Base-by-base conservation (phyloP, 37 sponge, comb jelly and placozoan species). In the Halisarca cf. caerulea region DNA sequence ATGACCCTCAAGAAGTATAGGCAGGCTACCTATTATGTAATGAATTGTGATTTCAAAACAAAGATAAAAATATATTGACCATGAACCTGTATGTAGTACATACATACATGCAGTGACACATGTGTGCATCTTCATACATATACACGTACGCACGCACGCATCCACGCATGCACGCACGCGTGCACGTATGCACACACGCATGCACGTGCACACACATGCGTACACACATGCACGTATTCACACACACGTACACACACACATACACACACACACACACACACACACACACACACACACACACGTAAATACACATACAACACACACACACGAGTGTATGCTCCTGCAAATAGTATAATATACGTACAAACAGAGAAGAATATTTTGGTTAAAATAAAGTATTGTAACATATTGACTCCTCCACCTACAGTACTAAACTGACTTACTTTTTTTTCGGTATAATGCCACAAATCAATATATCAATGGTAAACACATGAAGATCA, bases 381-480 rank as follows among this genome's bases (percentile, higher is more conserved):
- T n/a, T n/a, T n/a, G n/a, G n/a, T n/a, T n/a, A n/a, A n/a, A n/a
- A n/a, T n/a, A n/a, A n/a, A n/a, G n/a, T n/a, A n/a, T n/a, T n/a
- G n/a, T n/a, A n/a, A 59, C 3, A 59, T 27, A 59, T 17, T 59
- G 60, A n/a, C 60, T 59, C 8, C 4, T 59, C 6, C 25, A n/a
- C 60, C 23, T 6, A n/a, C n/a, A n/a, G n/a, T n/a, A 3, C 7
- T 59, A 2, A 2, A n/a, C 60, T 59, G 60, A 72, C 79, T 11
- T 25, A 79, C 80, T 51, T 32, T 47, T 54, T 17, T n/a, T 68
- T 11, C 3, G 82, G 36, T 1, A 81, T 23, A 15, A 27, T 35
- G 34, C 11, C 62, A 81, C 82, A 81, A 23, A 81, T 36, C 23
- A 59, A 59, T 34, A 59, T 38, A 71, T 71, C 21, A 71, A 24